A percentile compares a stretch with the other conserved stretches of the same genome.
phyloP scores from a whole-genome alignment of 2,113 vertebrate genomes.

The Baryphthengus martii region DNA sequence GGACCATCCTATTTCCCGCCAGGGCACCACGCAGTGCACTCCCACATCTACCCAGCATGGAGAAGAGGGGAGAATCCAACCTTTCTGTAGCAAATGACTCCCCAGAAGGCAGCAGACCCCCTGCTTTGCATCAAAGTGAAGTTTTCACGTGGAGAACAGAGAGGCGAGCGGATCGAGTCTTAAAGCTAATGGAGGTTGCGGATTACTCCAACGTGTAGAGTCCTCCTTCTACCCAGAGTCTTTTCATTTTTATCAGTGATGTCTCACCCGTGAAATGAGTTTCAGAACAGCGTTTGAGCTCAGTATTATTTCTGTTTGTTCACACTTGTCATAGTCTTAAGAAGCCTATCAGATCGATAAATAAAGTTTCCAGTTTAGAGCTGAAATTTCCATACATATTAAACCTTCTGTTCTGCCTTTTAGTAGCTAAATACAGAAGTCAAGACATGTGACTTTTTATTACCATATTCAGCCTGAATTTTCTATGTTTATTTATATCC shows the following conservation, averaged over 20 bases:
- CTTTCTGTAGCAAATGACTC: neutral
- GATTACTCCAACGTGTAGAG: neutral
- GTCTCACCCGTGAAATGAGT: neutral
- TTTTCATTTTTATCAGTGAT: neutral
- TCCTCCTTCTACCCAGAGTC: neutral
- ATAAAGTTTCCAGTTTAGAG: constrained; percentile 19
- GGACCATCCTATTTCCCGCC: neutral
- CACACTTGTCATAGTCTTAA: constrained; percentile 4
- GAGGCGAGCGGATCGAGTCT: neutral
- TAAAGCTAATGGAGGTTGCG: neutral
- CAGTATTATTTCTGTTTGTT: neutral
- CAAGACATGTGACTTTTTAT: constrained; percentile 38
- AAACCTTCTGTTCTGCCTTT: neutral
- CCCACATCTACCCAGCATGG: neutral
- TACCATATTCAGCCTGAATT: constrained; percentile 6
- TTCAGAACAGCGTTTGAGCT: neutral
- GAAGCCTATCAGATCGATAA: constrained; percentile 15
- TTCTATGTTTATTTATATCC: constrained; percentile 58
- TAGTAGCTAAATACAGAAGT: constrained; percentile 42
- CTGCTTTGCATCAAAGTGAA: neutral
- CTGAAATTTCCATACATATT: constrained; percentile 60
- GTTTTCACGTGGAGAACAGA: neutral
- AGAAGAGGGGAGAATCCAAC: neutral
- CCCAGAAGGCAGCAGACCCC: neutral
- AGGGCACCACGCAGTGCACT: neutral